Percentiles rank a stretch among this genome's conserved stretches.
Evolutionary conservation across 2,888 invertebrate genomes (phyloP).

Genomic region (Balanococcus diminutus): DNA sequence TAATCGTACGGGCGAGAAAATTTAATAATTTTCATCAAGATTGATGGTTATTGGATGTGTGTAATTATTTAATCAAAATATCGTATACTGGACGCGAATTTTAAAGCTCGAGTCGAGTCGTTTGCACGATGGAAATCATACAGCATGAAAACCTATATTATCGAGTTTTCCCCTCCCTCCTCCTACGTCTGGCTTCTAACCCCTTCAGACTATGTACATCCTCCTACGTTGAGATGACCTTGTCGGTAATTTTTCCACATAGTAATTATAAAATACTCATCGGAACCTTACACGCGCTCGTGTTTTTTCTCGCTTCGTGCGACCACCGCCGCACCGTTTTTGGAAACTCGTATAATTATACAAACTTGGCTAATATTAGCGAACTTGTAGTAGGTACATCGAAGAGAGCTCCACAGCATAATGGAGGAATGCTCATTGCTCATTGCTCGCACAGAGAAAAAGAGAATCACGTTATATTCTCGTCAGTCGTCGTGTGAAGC

Average conservation of each 20-base stretch:
- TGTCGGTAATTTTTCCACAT: constrained; percentile 23
- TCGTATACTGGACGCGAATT: neutral
- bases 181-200: neutral
- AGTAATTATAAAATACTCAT: constrained; percentile 19
- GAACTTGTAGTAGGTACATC: neutral
- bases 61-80: constrained; percentile 19
- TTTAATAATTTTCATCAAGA: constrained; percentile 14
- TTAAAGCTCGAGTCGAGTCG: neutral
- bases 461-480: neutral
- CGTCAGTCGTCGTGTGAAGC: neutral
- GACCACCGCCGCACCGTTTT: neutral
- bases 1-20: constrained; percentile 1
- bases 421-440: neutral
- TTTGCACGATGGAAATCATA: neutral
- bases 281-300: neutral
- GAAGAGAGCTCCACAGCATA: neutral
- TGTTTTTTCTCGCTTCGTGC: neutral
- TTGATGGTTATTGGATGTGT: constrained; percentile 8
- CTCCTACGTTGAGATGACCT: neutral
- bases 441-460: too few relatives aligned
- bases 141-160: constrained; percentile 9
- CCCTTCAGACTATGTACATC: neutral
- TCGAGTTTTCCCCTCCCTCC: neutral
- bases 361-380: neutral
- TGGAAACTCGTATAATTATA: neutral